These are phyloP conservation scores for Crenichthys baileyi DNA, from an alignment of 2,797 vertebrate genomes.

Conservation along the genomic window DNA sequence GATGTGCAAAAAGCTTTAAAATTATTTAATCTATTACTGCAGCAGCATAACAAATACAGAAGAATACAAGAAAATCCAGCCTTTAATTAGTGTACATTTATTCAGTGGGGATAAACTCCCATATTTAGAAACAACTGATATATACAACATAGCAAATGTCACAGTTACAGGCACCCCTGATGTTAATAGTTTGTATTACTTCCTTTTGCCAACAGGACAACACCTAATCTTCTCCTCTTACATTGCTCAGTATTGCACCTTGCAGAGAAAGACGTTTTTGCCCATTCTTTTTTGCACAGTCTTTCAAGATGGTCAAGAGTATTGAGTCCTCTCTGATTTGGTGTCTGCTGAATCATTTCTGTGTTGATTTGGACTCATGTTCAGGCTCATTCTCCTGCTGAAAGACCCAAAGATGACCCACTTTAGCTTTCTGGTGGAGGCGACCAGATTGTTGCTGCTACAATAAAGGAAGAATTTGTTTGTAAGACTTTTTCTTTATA, in stretches of 20 bases:
- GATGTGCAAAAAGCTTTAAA: neutral
- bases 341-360: neutral
- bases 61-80: neutral
- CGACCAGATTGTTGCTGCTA: no score
- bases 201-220: neutral
- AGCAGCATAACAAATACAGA: neutral
- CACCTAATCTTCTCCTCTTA: neutral
- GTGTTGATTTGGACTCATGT: neutral
- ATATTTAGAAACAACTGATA: neutral
- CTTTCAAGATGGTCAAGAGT: no score
- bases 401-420: no score
- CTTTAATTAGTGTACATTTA: neutral
- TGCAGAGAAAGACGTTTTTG: neutral
- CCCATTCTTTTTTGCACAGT: neutral
- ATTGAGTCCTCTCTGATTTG: no score
- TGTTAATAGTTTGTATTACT: neutral
- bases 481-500: neutral
- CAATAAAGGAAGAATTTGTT: no score
- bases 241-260: neutral
- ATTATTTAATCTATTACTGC: neutral
- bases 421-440: no score
- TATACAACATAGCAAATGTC: neutral
- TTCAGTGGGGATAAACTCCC: neutral
- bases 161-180: no score
- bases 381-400: no score